These are phyloP conservation scores for Parelbella ahira DNA, from an alignment of 2,888 invertebrate genomes.

Conservation along the genomic window DNA sequence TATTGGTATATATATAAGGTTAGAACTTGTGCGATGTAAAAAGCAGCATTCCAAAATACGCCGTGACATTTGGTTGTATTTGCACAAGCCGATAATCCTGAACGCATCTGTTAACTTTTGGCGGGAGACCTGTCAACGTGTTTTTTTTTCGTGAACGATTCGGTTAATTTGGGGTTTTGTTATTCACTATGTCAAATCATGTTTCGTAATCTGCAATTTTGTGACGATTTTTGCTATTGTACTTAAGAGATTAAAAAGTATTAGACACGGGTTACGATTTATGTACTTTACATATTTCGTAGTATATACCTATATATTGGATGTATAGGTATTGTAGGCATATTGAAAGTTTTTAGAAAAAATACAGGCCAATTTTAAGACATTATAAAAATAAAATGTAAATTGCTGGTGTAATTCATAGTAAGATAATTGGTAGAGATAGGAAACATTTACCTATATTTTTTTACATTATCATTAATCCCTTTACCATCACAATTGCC, in stretches of 20 bases:
- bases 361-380: too few relatives aligned
- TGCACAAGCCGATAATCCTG: constrained; percentile 61
- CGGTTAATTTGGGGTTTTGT: constrained; percentile 19
- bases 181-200: constrained; percentile 12
- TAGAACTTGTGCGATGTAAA: neutral
- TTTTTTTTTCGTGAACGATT: constrained; percentile 26
- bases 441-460: too few relatives aligned
- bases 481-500: too few relatives aligned
- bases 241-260: neutral
- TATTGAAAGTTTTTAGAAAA: too few relatives aligned
- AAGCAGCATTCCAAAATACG: constrained; percentile 15
- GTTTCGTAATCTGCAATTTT: constrained; percentile 2
- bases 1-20: constrained; percentile 1
- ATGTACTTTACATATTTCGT: too few relatives aligned
- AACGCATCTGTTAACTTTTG: constrained; percentile 59
- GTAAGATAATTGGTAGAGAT: too few relatives aligned
- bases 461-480: too few relatives aligned
- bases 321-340: too few relatives aligned
- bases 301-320: too few relatives aligned
- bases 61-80: constrained; percentile 71
- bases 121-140: constrained; percentile 38
- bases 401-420: too few relatives aligned
- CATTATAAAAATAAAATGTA: too few relatives aligned
- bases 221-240: neutral
- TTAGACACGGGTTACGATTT: too few relatives aligned